A percentile compares a stretch with the other conserved stretches of the same genome.
Evolutionary conservation across 2,113 vertebrate genomes (phyloP).

Genomic region (Rhagologus leucostigma): DNA sequence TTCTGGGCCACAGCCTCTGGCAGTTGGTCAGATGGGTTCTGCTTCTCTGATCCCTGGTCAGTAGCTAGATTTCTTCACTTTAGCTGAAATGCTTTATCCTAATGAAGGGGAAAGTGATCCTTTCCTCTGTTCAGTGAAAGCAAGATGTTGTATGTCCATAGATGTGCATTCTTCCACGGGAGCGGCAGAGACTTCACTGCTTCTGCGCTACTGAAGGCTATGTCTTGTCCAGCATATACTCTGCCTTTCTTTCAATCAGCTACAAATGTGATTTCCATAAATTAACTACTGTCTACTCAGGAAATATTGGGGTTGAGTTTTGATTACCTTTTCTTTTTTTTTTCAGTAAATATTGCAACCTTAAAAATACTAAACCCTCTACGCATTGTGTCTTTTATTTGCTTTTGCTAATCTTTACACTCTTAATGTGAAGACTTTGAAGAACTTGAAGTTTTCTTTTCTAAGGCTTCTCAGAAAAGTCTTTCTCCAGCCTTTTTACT

Average conservation of each 20-base stretch:
- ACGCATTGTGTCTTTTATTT: neutral
- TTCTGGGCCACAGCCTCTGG: neutral
- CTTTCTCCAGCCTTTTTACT: neutral
- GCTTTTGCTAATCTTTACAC: neutral
- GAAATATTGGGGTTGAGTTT: neutral
- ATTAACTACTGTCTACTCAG: neutral
- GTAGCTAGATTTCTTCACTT: neutral
- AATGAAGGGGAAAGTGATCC: neutral
- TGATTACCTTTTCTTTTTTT: neutral
- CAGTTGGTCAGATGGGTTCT: neutral
- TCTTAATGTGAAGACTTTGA: neutral
- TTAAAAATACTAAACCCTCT: neutral
- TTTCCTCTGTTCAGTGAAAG: neutral
- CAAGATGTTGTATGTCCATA: neutral
- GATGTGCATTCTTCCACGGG: neutral
- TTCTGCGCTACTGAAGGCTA: neutral
- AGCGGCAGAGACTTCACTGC: neutral
- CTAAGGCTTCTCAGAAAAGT: neutral
- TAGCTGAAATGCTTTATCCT: neutral
- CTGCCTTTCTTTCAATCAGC: neutral
- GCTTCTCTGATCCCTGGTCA: neutral
- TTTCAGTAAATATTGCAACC: neutral
- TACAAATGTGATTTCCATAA: neutral
- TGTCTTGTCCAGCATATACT: neutral
- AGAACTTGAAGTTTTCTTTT: neutral